These are phyloP conservation scores for Poecilobothrus nobilitatus DNA, from an alignment of 2,888 invertebrate species.

Conservation along the genomic window DNA sequence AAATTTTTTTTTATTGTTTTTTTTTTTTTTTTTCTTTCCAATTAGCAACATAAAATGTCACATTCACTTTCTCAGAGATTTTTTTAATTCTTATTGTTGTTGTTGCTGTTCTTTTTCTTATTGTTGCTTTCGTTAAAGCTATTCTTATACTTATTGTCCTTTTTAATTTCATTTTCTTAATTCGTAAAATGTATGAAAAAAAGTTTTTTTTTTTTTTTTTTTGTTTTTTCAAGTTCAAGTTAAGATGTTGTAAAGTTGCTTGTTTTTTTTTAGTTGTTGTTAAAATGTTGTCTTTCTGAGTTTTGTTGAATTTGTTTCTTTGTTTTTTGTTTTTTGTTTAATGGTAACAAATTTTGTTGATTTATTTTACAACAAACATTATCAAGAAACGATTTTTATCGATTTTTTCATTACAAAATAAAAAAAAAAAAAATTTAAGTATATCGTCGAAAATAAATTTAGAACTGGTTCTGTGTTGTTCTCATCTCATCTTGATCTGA, in stretches of 20 bases:
- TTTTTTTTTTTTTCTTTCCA: not conserved
- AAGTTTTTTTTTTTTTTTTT: not conserved
- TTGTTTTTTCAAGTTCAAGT: not conserved
- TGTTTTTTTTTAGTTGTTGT: not conserved
- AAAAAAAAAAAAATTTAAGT: not conserved
- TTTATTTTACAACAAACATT: not conserved
- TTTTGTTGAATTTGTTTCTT: not conserved
- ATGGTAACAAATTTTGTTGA: slow-evolving; percentile 3
- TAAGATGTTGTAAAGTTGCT: not conserved
- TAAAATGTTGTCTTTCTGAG: no score
- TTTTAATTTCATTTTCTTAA: not conserved
- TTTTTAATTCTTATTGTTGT: not conserved
- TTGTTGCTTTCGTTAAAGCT: not conserved
- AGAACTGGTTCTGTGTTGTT: not conserved
- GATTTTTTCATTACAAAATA: not conserved
- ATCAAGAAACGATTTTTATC: not conserved
- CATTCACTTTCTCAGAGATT: not conserved
- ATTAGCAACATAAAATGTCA: slow-evolving; percentile 1
- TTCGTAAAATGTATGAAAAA: no score
- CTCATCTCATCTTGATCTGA: no score
- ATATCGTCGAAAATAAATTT: not conserved
- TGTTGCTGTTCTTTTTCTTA: not conserved
- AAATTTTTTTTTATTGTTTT: not conserved
- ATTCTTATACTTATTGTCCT: not conserved
- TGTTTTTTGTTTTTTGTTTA: not conserved